Evolutionary conservation across 2,113 vertebrate genomes (phyloP), one percentile per base, ranked within the genome.

Genomic region (Dicrurus megarhynchus): DNA sequence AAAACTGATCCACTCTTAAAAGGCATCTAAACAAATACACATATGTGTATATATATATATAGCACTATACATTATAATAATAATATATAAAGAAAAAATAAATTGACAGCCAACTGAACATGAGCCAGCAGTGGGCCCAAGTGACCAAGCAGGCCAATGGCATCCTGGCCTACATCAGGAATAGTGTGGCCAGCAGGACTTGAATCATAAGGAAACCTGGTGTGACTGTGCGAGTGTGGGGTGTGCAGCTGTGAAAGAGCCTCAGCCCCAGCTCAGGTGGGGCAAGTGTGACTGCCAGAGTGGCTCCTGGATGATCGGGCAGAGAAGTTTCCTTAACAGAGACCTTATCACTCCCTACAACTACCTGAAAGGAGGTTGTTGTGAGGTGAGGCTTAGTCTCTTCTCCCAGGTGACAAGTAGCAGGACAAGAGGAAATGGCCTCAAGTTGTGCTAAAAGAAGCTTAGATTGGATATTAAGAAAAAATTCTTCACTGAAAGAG

Each of bases 301-400:
- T 7, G 20, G 20, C 30, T 76, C 20, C 35, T n/a, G 20, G 24
- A 17, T 24, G 30, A 35, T 16, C 0, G 0, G 33, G 7, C 9
- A 41, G 57, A 53, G 28, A 24, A 24, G 6, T 17, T 47, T 30
- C 19, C 47, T 39, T 46, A 19, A 22, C 12, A 61, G 33, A 69
- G 27, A n/a, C 16, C 16, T 39, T 11, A 18, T 11, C 22, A 9
- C n/a, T 55, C 24, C 17, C 56, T 39, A 53, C 6, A 55, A 24
- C 7, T 27, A 20, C n/a, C 30, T 24, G n/a, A n/a, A 47, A 47
- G 3, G 5, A 61, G 8, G 23, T 3, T 46, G 46, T 39, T 55
- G 41, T 0, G 0, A 47, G 33, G 6, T 37, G 33, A 8, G 9
- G 22, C 19, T 69, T 37, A 23, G 28, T 47, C 24, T 70, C 24